Percentiles rank a stretch among this genome's conserved stretches.
phyloP scores from a whole-genome alignment of 2,797 vertebrate genomes.

The Leucoraja ocellata region DNA sequence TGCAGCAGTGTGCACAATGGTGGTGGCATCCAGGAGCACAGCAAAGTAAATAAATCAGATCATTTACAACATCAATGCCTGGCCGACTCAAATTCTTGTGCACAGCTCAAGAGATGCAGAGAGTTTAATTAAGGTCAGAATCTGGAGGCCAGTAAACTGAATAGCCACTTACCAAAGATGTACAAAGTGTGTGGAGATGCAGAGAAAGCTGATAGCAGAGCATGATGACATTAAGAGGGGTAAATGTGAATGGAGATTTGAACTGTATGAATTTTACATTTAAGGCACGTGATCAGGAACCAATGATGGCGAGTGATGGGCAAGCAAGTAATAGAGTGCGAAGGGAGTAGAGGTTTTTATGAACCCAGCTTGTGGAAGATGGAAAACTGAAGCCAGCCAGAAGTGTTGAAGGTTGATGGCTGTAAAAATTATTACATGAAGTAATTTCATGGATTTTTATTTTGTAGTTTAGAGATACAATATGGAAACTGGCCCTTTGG shows the following conservation, averaged over 20 bases:
- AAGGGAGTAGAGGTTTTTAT: not conserved
- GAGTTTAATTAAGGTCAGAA: not conserved
- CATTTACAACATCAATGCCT: no score
- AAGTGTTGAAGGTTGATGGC: no score
- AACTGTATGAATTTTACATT: not conserved
- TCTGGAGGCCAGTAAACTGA: not conserved
- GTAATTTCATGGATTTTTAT: no score
- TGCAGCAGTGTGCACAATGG: no score
- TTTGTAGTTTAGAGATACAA: no score
- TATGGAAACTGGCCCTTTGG: no score
- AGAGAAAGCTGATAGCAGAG: not conserved
- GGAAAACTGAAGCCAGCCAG: not conserved
- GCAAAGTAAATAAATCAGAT: no score
- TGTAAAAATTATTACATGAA: no score
- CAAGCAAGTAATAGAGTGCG: not conserved
- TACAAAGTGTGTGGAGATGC: not conserved
- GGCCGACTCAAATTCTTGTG: no score
- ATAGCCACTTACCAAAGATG: not conserved
- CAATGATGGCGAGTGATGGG: not conserved
- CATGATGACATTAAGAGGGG: not conserved
- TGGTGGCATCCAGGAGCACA: no score
- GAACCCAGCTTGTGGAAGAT: not conserved
- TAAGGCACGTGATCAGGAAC: not conserved
- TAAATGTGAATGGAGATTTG: not conserved
- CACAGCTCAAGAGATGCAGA: not conserved